Percentiles rank a stretch among this genome's conserved stretches.
Conservation (phyloP, 2,113 vertebrate species). For the Furnarius figulus region DNA sequence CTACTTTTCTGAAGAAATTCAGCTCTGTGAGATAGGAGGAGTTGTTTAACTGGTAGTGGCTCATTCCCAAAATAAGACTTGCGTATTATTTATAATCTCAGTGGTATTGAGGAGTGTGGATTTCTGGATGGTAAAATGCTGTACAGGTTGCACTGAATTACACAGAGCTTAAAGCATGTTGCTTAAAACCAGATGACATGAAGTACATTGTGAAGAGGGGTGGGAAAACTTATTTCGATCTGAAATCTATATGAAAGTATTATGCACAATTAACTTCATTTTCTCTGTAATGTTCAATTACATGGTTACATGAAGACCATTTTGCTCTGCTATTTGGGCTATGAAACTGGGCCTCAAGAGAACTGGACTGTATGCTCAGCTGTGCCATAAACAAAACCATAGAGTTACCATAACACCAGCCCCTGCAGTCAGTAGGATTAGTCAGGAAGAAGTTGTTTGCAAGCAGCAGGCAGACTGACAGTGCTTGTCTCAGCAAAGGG, state of each 20-base stretch:
- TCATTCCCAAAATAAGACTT: background rate
- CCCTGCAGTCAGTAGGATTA: background rate
- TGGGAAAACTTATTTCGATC: constrained; percentile 4
- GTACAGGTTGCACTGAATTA: background rate
- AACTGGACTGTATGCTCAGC: constrained; percentile 19
- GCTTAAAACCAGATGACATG: background rate
- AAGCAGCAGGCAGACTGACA: background rate
- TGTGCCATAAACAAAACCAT: constrained; percentile 42
- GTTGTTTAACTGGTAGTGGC: background rate
- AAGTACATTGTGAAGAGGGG: background rate
- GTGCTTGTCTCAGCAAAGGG: background rate
- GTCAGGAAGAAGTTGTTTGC: background rate
- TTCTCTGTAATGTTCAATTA: constrained; percentile 48
- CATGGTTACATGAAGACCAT: constrained; percentile 44
- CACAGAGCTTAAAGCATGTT: background rate
- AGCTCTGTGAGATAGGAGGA: background rate
- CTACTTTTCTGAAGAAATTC: background rate
- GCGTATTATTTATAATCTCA: background rate
- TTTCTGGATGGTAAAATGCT: background rate
- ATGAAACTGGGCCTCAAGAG: constrained; percentile 29
- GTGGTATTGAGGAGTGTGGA: background rate
- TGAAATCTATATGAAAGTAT: constrained; percentile 41
- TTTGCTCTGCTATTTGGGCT: constrained; percentile 32
- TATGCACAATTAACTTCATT: constrained; percentile 63
- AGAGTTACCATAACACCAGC: background rate